Evolutionary conservation across 2,113 vertebrate genomes (phyloP).

Genomic region (Anser brachyrhynchus): DNA sequence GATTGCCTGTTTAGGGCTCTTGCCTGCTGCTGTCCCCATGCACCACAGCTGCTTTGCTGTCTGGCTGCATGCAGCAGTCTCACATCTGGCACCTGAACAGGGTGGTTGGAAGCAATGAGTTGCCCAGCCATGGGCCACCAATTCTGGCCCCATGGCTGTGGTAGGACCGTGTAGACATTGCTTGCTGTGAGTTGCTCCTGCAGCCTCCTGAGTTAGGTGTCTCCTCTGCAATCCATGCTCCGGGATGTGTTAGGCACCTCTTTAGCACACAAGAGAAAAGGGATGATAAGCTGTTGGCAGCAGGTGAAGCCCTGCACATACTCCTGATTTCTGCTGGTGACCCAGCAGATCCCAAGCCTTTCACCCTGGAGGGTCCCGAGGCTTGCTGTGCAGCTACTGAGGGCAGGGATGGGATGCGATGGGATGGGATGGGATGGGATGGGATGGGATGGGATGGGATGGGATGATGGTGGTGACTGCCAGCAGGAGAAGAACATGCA

Average conservation of each 20-base stretch:
- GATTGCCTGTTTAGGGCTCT: background rate
- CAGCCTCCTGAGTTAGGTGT: background rate
- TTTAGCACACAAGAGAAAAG: background rate
- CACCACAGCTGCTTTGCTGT: background rate
- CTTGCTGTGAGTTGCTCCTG: background rate
- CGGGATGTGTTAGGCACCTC: background rate
- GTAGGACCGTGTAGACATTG: background rate
- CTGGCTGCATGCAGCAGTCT: background rate
- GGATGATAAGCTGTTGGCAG: background rate
- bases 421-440: background rate
- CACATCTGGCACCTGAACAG: background rate
- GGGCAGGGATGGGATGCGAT: background rate
- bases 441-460: background rate
- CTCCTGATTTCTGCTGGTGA: background rate
- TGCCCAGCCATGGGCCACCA: background rate
- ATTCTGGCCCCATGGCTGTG: background rate
- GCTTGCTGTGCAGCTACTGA: background rate
- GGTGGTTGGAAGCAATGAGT: background rate
- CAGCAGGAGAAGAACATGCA: rapidly evolving
- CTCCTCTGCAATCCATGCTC: background rate
- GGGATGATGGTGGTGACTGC: background rate
- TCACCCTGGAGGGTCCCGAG: background rate
- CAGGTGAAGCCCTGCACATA: background rate
- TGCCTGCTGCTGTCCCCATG: too few species aligned
- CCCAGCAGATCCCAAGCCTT: background rate